These are phyloP conservation scores for Muscicapa adusta DNA, from an alignment of 2,113 vertebrate species.

Conservation along the genomic window DNA sequence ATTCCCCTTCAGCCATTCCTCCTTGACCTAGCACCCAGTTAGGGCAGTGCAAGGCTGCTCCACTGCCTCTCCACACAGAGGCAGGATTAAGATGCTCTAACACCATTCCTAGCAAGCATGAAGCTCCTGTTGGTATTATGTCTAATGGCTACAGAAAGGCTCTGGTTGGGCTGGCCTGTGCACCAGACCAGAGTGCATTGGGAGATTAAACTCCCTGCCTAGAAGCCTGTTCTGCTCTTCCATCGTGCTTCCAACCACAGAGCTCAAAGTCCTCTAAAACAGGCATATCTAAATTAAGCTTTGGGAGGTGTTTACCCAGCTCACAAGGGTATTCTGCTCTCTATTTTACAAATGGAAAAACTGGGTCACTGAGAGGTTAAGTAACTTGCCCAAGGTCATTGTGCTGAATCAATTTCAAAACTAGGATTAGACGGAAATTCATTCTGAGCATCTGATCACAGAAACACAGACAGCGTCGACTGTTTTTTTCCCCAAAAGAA, in stretches of 20 bases:
- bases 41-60: neutral
- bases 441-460: constrained; percentile 27
- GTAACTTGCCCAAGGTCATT: constrained; percentile 25
- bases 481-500: neutral
- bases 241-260: neutral
- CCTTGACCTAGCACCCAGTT: neutral
- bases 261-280: neutral
- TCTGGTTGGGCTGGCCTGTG: neutral
- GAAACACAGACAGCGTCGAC: neutral
- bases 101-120: neutral
- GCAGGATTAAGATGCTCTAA: neutral
- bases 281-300: neutral
- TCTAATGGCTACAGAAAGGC: neutral
- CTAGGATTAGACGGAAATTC: constrained; percentile 28
- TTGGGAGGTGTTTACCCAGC: neutral
- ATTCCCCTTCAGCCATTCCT: neutral
- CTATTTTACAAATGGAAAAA: constrained; percentile 32
- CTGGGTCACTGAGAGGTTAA: neutral
- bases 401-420: constrained; percentile 29
- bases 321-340: neutral
- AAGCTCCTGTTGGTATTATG: neutral
- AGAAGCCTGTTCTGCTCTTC: neutral
- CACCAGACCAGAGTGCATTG: rapidly evolving
- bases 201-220: neutral
- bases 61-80: neutral